Evolutionary conservation across 2,888 invertebrate genomes (phyloP).

Genomic region (Lithophane semibrunnea): DNA sequence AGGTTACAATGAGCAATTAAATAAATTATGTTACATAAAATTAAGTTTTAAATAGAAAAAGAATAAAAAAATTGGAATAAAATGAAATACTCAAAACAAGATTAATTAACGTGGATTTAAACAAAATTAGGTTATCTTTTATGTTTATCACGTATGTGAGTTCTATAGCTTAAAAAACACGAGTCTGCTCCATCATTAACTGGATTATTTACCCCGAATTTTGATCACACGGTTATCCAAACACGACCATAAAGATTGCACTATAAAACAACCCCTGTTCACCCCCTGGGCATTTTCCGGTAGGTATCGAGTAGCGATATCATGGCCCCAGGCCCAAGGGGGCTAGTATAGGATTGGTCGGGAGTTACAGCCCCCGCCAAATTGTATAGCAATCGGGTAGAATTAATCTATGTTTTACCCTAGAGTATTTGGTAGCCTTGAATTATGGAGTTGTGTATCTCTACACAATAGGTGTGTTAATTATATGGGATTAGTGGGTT

Average conservation of each 20-base stretch:
- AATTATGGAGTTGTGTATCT: conserved; percentile 33
- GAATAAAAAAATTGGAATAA: too few relatives aligned
- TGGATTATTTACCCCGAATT: conserved; percentile 28
- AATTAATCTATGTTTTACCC: conserved; percentile 52
- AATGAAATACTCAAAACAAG: too few relatives aligned
- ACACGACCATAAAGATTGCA: conserved; percentile 50
- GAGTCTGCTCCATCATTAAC: conserved; percentile 37
- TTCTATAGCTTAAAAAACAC: conserved; percentile 35
- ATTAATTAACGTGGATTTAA: too few relatives aligned
- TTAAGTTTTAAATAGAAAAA: too few relatives aligned
- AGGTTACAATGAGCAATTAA: too few relatives aligned
- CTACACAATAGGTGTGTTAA: conserved; percentile 5
- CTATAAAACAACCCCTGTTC: conserved; percentile 63
- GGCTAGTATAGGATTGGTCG: conserved; percentile 52
- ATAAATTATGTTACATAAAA: too few relatives aligned
- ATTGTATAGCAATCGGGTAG: conserved; percentile 59
- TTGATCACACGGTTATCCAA: conserved; percentile 54
- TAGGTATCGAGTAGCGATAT: conserved; percentile 57
- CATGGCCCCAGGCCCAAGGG: conserved; percentile 60
- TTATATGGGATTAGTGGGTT: background rate
- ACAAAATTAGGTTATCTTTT: background rate
- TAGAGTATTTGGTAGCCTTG: conserved; percentile 38
- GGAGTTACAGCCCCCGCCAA: conserved; percentile 50
- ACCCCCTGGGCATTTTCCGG: conserved; percentile 46
- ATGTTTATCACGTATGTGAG: conserved; percentile 1